A percentile compares a stretch with the other conserved stretches of the same genome.
phyloP scores from a whole-genome alignment of 2,797 vertebrate species.

The Crocodylus rhombifer region DNA sequence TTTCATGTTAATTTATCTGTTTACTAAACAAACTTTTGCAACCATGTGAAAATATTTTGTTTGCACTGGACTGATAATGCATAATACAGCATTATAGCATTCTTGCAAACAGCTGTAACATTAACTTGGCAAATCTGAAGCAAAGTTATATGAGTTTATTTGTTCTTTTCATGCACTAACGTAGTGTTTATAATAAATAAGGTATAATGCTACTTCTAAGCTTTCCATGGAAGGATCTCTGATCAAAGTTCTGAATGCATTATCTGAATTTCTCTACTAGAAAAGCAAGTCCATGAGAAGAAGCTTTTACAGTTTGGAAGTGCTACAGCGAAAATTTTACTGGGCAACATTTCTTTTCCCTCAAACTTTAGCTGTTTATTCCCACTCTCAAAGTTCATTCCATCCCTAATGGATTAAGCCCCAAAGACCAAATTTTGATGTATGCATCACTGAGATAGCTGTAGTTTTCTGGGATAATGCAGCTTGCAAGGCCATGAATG shows the following conservation, averaged over 20 bases:
- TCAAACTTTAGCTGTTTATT: rapidly evolving
- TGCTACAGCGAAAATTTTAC: not conserved
- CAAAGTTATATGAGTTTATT: constrained; percentile 42
- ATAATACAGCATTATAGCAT: not conserved
- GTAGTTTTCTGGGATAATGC: not conserved
- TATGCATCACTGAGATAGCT: rapidly evolving
- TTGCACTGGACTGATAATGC: not conserved
- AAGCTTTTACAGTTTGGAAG: not conserved
- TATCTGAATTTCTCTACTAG: constrained; percentile 22
- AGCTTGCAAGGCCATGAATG: not conserved
- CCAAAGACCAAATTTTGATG: not conserved
- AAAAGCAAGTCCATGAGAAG: not conserved
- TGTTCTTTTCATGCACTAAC: constrained; percentile 9
- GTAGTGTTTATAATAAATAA: not conserved
- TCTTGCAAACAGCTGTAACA: constrained; percentile 37
- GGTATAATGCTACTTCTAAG: not conserved
- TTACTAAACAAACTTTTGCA: not conserved
- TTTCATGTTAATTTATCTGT: constrained; percentile 22
- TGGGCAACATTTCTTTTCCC: not conserved
- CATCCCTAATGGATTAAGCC: not conserved
- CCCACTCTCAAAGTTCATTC: not conserved
- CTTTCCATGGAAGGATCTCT: constrained; percentile 10
- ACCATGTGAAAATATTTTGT: rapidly evolving
- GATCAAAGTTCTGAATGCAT: constrained; percentile 8
- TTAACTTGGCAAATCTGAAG: constrained; percentile 45